These are phyloP conservation scores for Oncopodura yosiiana DNA, from an alignment of 1,140 invertebrate genomes.

Conservation along the genomic window DNA sequence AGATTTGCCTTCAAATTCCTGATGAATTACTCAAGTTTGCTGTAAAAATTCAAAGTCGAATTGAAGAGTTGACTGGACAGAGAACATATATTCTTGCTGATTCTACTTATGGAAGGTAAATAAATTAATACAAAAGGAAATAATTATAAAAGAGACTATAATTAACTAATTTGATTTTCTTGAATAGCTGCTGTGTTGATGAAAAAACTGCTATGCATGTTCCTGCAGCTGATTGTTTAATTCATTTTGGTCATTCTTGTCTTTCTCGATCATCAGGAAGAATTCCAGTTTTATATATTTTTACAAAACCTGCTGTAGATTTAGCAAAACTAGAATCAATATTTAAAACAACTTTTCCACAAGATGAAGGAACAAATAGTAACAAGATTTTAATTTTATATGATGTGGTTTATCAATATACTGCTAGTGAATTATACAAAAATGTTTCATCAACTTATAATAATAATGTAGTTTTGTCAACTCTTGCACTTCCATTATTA, in stretches of 20 bases:
- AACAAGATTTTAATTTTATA: slow-evolving; percentile 56
- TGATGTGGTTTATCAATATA: slow-evolving; percentile 53
- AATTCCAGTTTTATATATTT: slow-evolving; percentile 60
- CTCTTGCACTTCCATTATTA: slow-evolving; percentile 4
- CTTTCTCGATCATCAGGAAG: slow-evolving; percentile 54
- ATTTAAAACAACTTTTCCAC: slow-evolving; percentile 16
- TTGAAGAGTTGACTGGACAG: slow-evolving; percentile 49
- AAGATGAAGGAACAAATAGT: slow-evolving; percentile 1
- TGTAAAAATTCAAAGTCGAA: slow-evolving; percentile 51
- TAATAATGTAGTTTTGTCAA: too few relatives aligned
- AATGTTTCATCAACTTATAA: neutral
- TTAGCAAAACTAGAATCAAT: slow-evolving; percentile 14
- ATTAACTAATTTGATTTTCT: slow-evolving; percentile 7
- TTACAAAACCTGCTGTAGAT: slow-evolving; percentile 39
- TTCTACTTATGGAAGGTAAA: slow-evolving; percentile 78
- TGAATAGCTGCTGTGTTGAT: slow-evolving; percentile 79
- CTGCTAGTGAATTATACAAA: slow-evolving; percentile 5
- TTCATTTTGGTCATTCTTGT: slow-evolving; percentile 86
- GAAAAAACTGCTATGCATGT: slow-evolving; percentile 77
- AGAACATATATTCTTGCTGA: slow-evolving; percentile 80
- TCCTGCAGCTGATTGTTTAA: slow-evolving; percentile 65
- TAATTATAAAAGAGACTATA: neutral
- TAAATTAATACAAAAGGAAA: neutral
- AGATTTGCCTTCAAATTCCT: slow-evolving; percentile 87
- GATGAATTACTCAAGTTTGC: slow-evolving; percentile 66